Evolutionary conservation across 2,797 vertebrate species (phyloP).

Genomic region (Sebastes nivosus): DNA sequence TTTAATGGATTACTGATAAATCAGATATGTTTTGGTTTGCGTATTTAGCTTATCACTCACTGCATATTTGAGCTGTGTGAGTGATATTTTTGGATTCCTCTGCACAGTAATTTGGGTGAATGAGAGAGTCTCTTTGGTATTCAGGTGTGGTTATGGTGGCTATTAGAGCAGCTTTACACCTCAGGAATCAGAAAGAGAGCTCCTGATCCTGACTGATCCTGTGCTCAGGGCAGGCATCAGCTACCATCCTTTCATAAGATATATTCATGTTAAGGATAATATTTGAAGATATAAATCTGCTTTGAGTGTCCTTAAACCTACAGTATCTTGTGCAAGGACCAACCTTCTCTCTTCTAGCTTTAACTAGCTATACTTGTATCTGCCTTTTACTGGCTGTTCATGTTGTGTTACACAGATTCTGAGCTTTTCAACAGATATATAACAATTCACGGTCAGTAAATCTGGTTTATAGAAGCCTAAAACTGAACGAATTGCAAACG

Average conservation of each 20-base stretch:
- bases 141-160: constrained; percentile 52
- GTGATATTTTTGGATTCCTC: constrained; percentile 43
- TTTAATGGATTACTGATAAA: constrained; percentile 60
- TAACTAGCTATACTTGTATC: constrained; percentile 31
- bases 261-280: constrained; percentile 61
- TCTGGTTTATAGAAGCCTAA: constrained; percentile 5
- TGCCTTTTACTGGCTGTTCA: constrained; percentile 24
- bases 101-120: constrained; percentile 46
- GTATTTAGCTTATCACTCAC: constrained; percentile 56
- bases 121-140: constrained; percentile 65
- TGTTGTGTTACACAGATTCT: constrained; percentile 15
- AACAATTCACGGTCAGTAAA: constrained; percentile 28
- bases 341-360: constrained; percentile 20
- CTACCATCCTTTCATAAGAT: constrained; percentile 52
- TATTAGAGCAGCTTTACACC: constrained; percentile 65
- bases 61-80: constrained; percentile 51
- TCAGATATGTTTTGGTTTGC: constrained; percentile 52
- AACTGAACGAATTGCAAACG: not conserved
- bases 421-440: constrained; percentile 18
- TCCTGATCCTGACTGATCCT: constrained; percentile 57
- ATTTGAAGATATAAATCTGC: constrained; percentile 64
- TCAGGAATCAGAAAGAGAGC: constrained; percentile 64
- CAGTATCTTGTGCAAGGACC: constrained; percentile 15
- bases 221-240: constrained; percentile 44
- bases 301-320: constrained; percentile 45